phyloP scores from a whole-genome alignment of 2,797 vertebrate genomes.

The Linurgus olivaceus region DNA sequence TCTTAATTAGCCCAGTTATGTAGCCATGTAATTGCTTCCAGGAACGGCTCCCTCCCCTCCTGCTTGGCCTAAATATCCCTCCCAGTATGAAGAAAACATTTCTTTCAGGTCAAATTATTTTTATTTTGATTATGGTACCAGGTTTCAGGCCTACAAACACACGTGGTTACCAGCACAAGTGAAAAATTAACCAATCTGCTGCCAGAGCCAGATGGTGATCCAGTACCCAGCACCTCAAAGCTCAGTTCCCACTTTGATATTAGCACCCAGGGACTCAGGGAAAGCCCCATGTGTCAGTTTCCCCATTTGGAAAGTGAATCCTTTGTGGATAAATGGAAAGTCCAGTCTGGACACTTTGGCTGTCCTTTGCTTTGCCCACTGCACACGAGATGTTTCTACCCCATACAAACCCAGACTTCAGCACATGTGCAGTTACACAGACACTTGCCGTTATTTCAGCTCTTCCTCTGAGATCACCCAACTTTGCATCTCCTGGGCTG shows the following conservation, averaged over 20 bases:
- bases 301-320: not conserved
- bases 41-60: not conserved
- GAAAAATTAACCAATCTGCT: not conserved
- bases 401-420: rapidly evolving
- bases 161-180: not conserved
- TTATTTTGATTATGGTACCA: not conserved
- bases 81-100: constrained; percentile 32
- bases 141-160: not conserved
- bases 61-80: constrained; percentile 34
- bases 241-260: not conserved
- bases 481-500: not conserved
- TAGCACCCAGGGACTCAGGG: not conserved
- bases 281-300: not conserved
- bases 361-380: not conserved
- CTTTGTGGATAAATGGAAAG: not conserved
- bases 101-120: constrained; percentile 43
- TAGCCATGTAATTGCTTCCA: constrained; percentile 58
- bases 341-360: not conserved
- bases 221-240: not conserved
- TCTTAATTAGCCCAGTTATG: constrained; percentile 48
- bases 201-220: not conserved
- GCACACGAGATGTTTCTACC: not conserved
- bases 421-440: rapidly evolving
- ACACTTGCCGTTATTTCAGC: not conserved
- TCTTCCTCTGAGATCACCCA: not conserved